Conservation (phyloP, 2,888 invertebrate species). For the Ischnura elegans region DNA sequence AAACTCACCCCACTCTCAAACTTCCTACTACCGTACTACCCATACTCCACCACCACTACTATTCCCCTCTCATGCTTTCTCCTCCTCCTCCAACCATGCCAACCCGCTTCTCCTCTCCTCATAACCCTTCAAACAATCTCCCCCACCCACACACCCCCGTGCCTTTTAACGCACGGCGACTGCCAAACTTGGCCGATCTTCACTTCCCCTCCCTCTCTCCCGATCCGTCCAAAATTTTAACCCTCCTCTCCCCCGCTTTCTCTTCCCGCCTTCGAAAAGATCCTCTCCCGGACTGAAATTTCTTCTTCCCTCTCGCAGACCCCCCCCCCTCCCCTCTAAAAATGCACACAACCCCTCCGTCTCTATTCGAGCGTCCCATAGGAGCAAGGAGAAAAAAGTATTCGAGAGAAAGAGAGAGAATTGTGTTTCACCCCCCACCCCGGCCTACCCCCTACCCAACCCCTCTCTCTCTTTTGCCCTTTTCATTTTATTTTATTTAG, state of each 20-base stretch:
- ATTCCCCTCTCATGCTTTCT: background rate
- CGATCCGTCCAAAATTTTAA: background rate
- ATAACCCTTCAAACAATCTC: constrained; percentile 43
- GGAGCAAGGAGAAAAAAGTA: background rate
- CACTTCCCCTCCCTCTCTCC: background rate
- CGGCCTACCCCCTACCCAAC: too few relatives aligned
- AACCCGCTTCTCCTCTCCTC: background rate
- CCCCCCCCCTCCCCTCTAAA: background rate
- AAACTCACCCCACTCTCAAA: background rate
- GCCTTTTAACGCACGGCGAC: constrained; percentile 58
- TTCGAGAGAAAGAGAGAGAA: background rate
- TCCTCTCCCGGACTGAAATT: background rate
- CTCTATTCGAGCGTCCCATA: constrained; percentile 14
- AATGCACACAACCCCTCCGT: background rate
- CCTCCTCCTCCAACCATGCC: background rate
- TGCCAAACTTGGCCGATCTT: constrained; percentile 27
- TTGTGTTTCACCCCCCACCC: constrained; percentile 15
- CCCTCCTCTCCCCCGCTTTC: background rate
- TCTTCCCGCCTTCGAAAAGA: too few relatives aligned
- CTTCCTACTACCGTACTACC: background rate
- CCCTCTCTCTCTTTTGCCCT: too few relatives aligned
- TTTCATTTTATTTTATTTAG: constrained; percentile 65
- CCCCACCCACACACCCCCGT: constrained; percentile 18
- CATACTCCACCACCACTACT: background rate
- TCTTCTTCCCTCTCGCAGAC: background rate